Conservation (phyloP, 2,113 vertebrate species). For the Corapipo altera region DNA sequence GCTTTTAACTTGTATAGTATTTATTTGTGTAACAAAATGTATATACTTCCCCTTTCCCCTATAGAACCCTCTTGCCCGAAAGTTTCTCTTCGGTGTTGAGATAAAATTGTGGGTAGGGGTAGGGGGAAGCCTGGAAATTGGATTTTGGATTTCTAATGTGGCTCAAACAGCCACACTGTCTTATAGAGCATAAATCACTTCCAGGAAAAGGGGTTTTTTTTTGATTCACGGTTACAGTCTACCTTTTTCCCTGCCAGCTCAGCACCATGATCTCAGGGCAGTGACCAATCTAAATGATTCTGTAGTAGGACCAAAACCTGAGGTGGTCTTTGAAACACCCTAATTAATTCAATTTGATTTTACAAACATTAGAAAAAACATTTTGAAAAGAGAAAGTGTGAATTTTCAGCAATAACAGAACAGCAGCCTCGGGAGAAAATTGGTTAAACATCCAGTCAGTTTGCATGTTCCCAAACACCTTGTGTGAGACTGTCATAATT, state of each 20-base stretch:
- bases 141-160: no score
- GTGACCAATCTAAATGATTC: background rate
- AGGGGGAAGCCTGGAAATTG: no score
- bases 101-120: no score
- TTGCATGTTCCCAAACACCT: background rate
- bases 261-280: background rate
- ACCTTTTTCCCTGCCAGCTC: background rate
- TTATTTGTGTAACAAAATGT: no score
- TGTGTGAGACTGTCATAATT: background rate
- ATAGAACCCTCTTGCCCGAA: no score
- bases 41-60: no score
- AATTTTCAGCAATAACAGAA: fast-evolving
- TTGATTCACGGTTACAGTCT: background rate
- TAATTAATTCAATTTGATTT: background rate
- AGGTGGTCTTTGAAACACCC: background rate
- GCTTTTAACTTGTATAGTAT: no score
- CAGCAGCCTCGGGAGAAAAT: background rate
- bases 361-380: background rate
- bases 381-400: background rate
- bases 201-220: background rate
- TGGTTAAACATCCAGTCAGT: background rate
- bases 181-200: background rate
- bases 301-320: background rate
- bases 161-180: background rate
- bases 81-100: no score